phyloP scores from a whole-genome alignment of 30 jellyfish, hydroid and myxozoan species.

The Nemopilema nomurai region DNA sequence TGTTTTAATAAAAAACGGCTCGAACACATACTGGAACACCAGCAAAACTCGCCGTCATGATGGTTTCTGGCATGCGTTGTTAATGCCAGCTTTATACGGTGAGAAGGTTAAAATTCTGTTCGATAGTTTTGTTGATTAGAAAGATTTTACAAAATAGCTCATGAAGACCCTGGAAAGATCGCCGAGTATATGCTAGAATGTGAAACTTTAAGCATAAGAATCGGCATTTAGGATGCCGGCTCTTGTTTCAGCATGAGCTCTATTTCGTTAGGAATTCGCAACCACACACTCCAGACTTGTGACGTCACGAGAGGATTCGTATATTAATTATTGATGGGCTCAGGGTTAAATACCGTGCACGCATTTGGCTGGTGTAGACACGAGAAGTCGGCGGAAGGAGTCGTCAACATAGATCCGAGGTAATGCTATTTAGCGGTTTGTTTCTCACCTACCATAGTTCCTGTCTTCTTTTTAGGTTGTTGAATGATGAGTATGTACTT shows the following conservation, averaged over 20 bases:
- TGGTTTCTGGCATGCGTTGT: constrained; percentile 8
- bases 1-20: too few species aligned
- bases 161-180: too few species aligned
- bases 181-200: too few species aligned
- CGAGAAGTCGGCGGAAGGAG: background rate
- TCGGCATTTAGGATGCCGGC: too few species aligned
- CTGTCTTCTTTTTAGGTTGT: too few species aligned
- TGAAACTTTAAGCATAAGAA: too few species aligned
- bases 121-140: constrained; percentile 28
- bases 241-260: background rate
- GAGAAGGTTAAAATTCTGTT: constrained; percentile 26
- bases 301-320: background rate
- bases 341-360: background rate
- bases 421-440: background rate
- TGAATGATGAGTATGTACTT: too few species aligned
- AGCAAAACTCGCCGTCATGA: too few species aligned
- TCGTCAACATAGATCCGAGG: background rate
- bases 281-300: background rate
- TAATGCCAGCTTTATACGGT: constrained; percentile 13
- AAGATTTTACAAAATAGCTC: constrained; percentile 7
- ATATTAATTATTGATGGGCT: background rate
- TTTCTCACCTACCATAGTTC: too few species aligned
- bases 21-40: too few species aligned
- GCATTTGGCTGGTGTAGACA: background rate
- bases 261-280: background rate